phyloP scores from a whole-genome alignment of 2,888 invertebrate genomes.

The Escarpia spicata region DNA sequence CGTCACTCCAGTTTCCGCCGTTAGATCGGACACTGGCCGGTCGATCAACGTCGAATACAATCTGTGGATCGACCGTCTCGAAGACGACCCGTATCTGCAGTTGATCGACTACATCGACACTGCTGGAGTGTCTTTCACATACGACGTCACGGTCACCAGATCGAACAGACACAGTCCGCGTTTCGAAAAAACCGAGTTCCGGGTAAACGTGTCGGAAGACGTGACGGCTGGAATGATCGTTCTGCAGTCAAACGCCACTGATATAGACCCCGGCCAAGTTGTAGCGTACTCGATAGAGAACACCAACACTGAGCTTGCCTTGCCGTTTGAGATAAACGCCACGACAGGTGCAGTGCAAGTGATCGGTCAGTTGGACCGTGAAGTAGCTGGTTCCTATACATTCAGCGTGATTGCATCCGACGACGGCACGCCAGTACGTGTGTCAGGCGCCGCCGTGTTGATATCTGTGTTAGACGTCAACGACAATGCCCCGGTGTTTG shows the following conservation, averaged over 20 bases:
- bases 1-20: slow-evolving; percentile 13
- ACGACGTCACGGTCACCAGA: slow-evolving; percentile 22
- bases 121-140: slow-evolving; percentile 17
- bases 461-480: slow-evolving; percentile 28
- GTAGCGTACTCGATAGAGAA: background rate
- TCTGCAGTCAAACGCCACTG: slow-evolving; percentile 17
- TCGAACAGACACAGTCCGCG: slow-evolving; percentile 21
- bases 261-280: slow-evolving; percentile 14
- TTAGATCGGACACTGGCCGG: slow-evolving; percentile 22
- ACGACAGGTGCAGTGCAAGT: slow-evolving; percentile 24
- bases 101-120: slow-evolving; percentile 30
- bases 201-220: slow-evolving; percentile 26
- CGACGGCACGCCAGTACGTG: slow-evolving; percentile 22
- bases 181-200: slow-evolving; percentile 19
- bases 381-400: slow-evolving; percentile 24
- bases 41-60: slow-evolving; percentile 26
- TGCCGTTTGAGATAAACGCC: slow-evolving; percentile 30
- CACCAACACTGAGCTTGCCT: background rate
- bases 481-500: slow-evolving; percentile 31
- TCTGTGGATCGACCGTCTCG: slow-evolving; percentile 29
- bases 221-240: background rate
- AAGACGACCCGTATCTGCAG: slow-evolving; percentile 30
- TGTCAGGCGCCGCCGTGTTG: slow-evolving; percentile 26
- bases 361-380: slow-evolving; percentile 25
- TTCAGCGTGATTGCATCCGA: slow-evolving; percentile 27